Evolutionary conservation across 2,797 vertebrate genomes (phyloP), one percentile per base, ranked within the genome.

Genomic region (Gymnodraco acuticeps): DNA sequence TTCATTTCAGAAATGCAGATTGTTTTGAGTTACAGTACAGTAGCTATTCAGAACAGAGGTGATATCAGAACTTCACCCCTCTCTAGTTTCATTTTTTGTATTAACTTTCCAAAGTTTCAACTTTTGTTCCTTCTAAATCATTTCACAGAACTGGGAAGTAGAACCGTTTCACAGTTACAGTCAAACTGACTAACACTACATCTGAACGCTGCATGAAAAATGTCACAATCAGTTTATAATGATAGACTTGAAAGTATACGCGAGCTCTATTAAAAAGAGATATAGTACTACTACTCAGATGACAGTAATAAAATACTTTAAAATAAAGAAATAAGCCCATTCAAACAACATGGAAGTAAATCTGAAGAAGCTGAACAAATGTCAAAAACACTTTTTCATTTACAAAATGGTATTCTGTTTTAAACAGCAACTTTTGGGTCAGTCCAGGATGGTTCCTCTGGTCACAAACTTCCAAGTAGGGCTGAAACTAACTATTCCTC

Each of bases 321-420:
- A 27, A 27, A 27, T 27, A 27, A 27, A 27, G 27, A 27, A 27
- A 27, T 27, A 27, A 5, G 64, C 63, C 82, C 71, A 54, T 47
- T 48, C 70, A 78, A 87, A 81, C 64, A 60, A 65, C 42, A 78
- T 79, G 74, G 71, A 73, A 62, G 54, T 65, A 79, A 87, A 72
- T 85, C 68, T 58, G 69, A 69, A 59, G 54, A 83, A 89, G 27
- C n/a, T 48, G 80, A 85, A 56, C 69, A 74, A 78, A 82, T 64
- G 76, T 89, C 86, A 88, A 88, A 88, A 91, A 87, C 50, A 42
- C 53, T 52, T 66, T 64, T 81, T 67, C 43, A 23, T 68, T 64
- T 64, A 87, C 76, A 77, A 68, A 71, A 86, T 71, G 53, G 76
- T 63, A 41, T 77, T 77, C 70, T 80, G 72, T 72, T 80, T 88